Evolutionary conservation across 2,888 invertebrate species (phyloP).

Genomic region (Melinopterus prodromus): DNA sequence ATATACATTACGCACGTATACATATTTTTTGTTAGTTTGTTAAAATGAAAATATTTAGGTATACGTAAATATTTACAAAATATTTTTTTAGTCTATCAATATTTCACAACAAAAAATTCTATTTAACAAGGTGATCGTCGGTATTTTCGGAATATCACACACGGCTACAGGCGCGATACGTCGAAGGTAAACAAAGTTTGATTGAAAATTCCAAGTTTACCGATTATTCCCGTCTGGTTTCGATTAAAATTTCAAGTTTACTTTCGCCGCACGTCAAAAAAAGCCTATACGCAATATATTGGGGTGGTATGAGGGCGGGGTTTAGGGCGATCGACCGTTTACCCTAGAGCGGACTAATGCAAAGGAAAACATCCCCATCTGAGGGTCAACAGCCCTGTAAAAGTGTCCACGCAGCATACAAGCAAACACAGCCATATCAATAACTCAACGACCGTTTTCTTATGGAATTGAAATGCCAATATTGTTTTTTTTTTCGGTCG

Average conservation of each 20-base stretch:
- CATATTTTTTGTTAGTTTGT: too few relatives aligned
- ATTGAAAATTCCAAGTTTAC: neutral
- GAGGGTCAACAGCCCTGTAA: neutral
- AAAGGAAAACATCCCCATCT: neutral
- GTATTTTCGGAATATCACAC: neutral
- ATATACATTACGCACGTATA: too few relatives aligned
- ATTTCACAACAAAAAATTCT: too few relatives aligned
- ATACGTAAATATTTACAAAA: too few relatives aligned
- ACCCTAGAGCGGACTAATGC: neutral
- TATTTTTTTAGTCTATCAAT: too few relatives aligned
- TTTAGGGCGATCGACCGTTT: neutral
- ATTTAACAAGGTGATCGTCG: too few relatives aligned
- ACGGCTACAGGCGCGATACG: neutral
- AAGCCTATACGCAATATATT: neutral
- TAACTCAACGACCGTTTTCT: neutral
- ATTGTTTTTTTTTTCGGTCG: neutral
- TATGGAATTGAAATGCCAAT: neutral
- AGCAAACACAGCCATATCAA: neutral
- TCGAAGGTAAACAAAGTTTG: neutral
- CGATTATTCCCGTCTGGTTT: neutral
- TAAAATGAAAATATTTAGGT: too few relatives aligned
- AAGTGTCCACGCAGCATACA: neutral
- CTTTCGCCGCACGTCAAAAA: neutral
- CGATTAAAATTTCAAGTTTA: slow-evolving; percentile 4
- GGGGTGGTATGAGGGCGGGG: neutral